Conservation (phyloP, 2,113 vertebrate genomes). For the Boulengeromyrus knoepffleri region DNA sequence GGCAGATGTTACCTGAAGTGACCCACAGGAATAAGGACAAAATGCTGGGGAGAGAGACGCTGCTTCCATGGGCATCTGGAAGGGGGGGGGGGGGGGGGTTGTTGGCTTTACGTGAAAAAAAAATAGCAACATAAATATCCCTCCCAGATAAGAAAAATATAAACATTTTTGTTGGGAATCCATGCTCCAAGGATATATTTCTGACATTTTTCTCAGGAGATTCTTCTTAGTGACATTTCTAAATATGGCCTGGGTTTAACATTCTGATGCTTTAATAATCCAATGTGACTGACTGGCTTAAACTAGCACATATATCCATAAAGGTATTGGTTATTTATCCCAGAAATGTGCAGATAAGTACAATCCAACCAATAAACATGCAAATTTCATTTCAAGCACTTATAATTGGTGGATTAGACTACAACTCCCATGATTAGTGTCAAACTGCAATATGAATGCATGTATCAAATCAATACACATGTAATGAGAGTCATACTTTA, state of each 20-base stretch:
- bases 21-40: background rate
- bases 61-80: background rate
- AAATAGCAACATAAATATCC: background rate
- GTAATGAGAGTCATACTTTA: background rate
- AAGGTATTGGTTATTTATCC: background rate
- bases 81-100: no score
- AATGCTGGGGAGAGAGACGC: background rate
- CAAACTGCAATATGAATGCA: background rate
- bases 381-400: background rate
- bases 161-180: conserved; percentile 1
- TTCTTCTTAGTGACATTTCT: background rate
- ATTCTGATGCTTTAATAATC: background rate
- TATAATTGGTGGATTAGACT: background rate
- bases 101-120: background rate
- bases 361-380: background rate
- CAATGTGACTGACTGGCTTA: background rate
- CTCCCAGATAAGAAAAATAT: background rate
- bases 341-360: background rate
- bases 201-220: background rate
- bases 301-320: background rate
- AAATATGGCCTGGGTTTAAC: background rate
- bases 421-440: background rate
- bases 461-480: background rate
- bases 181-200: background rate
- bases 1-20: background rate